Evolutionary conservation across 2,797 vertebrate species (phyloP), one percentile per base, ranked within the genome.

Genomic region (Podargus strigoides): DNA sequence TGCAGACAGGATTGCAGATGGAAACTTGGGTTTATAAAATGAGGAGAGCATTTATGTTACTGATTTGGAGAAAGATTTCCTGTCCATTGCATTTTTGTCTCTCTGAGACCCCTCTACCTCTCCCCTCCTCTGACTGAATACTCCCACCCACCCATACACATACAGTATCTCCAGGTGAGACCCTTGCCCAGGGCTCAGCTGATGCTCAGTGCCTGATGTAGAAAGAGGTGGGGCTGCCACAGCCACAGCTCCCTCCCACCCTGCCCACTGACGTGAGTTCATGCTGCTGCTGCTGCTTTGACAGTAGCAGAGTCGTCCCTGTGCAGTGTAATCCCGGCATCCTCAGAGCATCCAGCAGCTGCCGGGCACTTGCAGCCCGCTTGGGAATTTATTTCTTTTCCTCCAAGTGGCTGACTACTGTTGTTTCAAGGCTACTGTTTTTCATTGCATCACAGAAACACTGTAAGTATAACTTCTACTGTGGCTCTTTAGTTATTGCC

Each of bases 211-310:
- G 67, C 49, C 69, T 64, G 89, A 94, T 92, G 95, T 85, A 58
- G 39, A 24, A 26, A n/a, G 95, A 96, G 97, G 95, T 82, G 96
- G 94, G 89, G 86, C 94, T 95, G 84, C 87, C 72, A 76, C 84
- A 34, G 89, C 73, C 88, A 50, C 77, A 24, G 77, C 87, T 62
- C 44, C 77, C 63, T 70, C 82, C 63, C 12, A 50, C 80, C 53
- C 60, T 93, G 58, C 55, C 50, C 64, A 21, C 74, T 28, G 34
- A 56, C 86, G 81, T 5, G 60, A 67, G 62, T 24, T 74, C 76
- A 39, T 47, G 74, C 53, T 42, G 74, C 37, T 60, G 83, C 92
- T 66, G 86, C 80, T 72, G 89, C 70, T 72, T 26, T 75, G 66
- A 50, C 79, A 27, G 89, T 21, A 20, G 17, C 85, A 64, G 44